A percentile compares a stretch with the other conserved stretches of the same genome.
Evolutionary conservation across 1,140 invertebrate genomes (phyloP).

Genomic region (Drosophila paulistorum): DNA sequence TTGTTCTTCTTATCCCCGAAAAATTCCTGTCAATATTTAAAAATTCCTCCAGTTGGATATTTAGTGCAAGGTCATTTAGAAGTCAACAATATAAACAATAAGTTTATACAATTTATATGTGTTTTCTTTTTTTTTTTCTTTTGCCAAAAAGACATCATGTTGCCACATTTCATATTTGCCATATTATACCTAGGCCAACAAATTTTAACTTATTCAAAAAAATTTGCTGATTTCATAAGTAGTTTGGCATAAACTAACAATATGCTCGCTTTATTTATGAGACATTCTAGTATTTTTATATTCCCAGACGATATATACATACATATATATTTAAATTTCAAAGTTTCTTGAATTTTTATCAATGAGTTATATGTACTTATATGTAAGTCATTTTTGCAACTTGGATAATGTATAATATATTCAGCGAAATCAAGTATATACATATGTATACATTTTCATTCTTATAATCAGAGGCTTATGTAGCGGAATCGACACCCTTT

Average conservation of each 20-base stretch:
- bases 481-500: no score
- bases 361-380: neutral
- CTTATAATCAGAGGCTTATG: neutral
- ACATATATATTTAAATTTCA: neutral
- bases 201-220: constrained; percentile 11
- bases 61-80: constrained; percentile 65
- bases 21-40: constrained; percentile 1
- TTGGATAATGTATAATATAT: neutral
- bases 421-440: no score
- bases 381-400: neutral
- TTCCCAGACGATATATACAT: neutral
- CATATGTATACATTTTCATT: neutral
- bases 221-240: neutral
- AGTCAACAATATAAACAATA: constrained; percentile 69
- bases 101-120: constrained; percentile 16
- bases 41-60: constrained; percentile 7
- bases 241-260: constrained; percentile 4
- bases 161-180: constrained; percentile 12
- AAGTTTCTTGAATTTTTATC: neutral
- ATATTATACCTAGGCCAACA: constrained; percentile 15
- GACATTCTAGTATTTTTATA: constrained; percentile 3
- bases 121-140: neutral
- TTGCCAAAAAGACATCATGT: constrained; percentile 3
- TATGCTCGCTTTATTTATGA: neutral
- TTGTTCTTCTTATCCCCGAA: constrained; percentile 13